These are phyloP conservation scores for Rhagoletis zephyria DNA, from an alignment of 1,140 invertebrate species.

Conservation along the genomic window DNA sequence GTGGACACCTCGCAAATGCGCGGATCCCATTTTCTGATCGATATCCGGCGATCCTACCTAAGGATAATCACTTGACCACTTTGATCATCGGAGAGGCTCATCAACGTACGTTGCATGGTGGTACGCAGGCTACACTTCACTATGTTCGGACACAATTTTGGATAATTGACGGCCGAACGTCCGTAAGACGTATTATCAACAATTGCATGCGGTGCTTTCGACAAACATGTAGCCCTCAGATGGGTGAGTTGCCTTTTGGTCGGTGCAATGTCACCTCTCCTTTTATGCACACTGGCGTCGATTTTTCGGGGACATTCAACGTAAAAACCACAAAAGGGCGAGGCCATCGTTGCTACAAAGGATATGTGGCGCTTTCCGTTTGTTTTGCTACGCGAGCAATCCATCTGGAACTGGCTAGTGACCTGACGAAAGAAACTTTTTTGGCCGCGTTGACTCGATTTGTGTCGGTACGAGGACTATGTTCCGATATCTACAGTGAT, in stretches of 20 bases:
- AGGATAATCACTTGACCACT: neutral
- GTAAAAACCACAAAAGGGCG: neutral
- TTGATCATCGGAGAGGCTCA: neutral
- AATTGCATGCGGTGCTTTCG: slow-evolving; percentile 1
- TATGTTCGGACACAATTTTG: neutral
- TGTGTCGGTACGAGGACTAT: neutral
- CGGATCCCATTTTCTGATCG: neutral
- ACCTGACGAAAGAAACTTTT: neutral
- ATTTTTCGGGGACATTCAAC: neutral
- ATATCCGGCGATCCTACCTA: neutral
- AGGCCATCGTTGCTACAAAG: neutral
- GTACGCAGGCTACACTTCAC: slow-evolving; percentile 6
- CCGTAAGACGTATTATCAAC: neutral
- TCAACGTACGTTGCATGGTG: slow-evolving; percentile 34
- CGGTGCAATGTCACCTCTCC: neutral
- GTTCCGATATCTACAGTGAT: neutral
- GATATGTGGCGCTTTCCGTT: slow-evolving; percentile 17
- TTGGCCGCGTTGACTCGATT: slow-evolving; percentile 21
- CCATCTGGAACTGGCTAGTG: slow-evolving; percentile 14
- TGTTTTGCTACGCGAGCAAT: slow-evolving; percentile 47
- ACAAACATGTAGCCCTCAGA: neutral
- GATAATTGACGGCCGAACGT: slow-evolving; percentile 11
- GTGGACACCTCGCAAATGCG: neutral
- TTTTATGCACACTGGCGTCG: neutral
- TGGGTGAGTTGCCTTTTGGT: neutral